phyloP scores from a whole-genome alignment of 1,140 invertebrate genomes.

The Halyomorpha halys region DNA sequence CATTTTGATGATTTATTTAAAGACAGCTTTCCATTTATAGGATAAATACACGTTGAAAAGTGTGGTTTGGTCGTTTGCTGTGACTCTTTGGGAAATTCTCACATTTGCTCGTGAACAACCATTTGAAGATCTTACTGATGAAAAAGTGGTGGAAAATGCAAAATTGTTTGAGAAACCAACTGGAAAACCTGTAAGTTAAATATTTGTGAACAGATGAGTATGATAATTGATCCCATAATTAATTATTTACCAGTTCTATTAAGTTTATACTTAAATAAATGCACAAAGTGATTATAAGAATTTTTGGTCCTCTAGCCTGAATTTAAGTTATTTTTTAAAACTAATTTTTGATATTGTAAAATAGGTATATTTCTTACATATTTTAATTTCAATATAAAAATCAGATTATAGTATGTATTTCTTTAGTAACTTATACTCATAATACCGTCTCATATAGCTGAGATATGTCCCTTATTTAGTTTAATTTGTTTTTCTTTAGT shows the following conservation, averaged over 20 bases:
- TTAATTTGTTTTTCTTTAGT: constrained; percentile 7
- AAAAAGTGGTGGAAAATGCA: constrained; percentile 68
- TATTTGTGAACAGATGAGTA: no score
- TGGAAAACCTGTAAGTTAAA: constrained; percentile 44
- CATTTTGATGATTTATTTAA: neutral
- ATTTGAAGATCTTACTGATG: constrained; percentile 65
- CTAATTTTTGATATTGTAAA: neutral
- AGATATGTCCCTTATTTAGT: no score
- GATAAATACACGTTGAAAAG: constrained; percentile 75
- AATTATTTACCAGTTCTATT: no score
- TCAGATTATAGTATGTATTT: no score
- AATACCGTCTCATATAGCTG: no score
- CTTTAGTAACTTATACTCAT: no score
- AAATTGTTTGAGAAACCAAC: constrained; percentile 57
- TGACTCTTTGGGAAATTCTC: constrained; percentile 80
- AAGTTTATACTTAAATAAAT: no score
- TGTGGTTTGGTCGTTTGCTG: constrained; percentile 83
- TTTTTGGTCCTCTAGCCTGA: neutral
- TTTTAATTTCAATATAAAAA: no score
- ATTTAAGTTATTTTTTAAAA: neutral
- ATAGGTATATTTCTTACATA: no score
- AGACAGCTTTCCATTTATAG: constrained; percentile 37
- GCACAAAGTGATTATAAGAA: no score
- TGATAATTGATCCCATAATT: no score
- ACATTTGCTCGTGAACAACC: constrained; percentile 74